phyloP scores from a whole-genome alignment of 1,140 invertebrate genomes.

The Lordiphosa clarofinis region DNA sequence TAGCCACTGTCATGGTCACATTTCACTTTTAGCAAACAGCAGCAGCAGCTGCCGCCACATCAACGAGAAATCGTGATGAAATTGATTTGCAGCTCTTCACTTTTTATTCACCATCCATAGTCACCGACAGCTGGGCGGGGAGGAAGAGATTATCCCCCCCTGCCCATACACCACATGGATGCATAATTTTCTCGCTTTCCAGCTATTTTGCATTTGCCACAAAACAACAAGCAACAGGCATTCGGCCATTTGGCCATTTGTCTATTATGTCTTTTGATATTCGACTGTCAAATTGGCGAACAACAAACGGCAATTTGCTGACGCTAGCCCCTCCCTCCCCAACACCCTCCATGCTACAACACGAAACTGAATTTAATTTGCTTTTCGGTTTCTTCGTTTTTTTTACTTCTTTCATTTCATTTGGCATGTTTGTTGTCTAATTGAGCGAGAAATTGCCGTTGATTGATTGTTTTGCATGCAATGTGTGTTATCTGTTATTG shows the following conservation, averaged over 20 bases:
- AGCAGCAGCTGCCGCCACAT: constrained; percentile 2
- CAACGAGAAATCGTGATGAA: constrained; percentile 75
- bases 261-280: constrained; percentile 51
- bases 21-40: constrained; percentile 64
- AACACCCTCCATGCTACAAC: constrained; percentile 39
- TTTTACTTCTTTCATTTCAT: constrained; percentile 27
- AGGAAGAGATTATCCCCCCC: constrained; percentile 3
- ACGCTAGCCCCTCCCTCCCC: constrained; percentile 2
- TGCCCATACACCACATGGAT: constrained; percentile 17
- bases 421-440: constrained; percentile 76
- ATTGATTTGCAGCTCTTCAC: constrained; percentile 71
- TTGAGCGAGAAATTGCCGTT: constrained; percentile 78
- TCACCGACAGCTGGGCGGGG: constrained; percentile 38
- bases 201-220: constrained; percentile 71
- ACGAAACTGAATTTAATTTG: constrained; percentile 77
- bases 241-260: constrained; percentile 39
- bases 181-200: constrained; percentile 72
- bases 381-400: constrained; percentile 39
- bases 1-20: constrained; percentile 68
- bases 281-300: constrained; percentile 67
- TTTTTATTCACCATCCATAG: constrained; percentile 58
- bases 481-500: constrained; percentile 58
- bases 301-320: constrained; percentile 32
- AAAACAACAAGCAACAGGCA: constrained; percentile 18
- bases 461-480: constrained; percentile 78